Base-by-base conservation (phyloP, 2,888 invertebrate genomes). In the Pyrocoelia pectoralis region DNA sequence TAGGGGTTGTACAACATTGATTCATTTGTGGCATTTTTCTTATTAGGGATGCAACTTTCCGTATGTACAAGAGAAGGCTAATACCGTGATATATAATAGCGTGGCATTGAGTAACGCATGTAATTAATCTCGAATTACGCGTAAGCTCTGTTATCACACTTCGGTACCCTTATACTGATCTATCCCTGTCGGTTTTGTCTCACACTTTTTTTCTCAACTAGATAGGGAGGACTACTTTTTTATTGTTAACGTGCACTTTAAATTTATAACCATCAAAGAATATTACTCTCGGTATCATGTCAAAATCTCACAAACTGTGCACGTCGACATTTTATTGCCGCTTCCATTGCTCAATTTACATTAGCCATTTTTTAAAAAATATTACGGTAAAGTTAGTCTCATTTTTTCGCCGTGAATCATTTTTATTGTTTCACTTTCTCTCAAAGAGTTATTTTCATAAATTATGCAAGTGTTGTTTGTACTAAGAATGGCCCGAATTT, bases 61-160 rank as follows among this genome's bases (percentile, higher is more conserved):
- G 33, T n/a, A 51, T 61, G 55, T 56, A 60, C 56, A 60, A 48
- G 53, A 50, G 56, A 59, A 58, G 66, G 68, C 71, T 72, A 75
- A 76, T 75, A 74, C 76, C 70, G 69, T 77, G 76, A 77, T 77
- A 73, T 75, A 77, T 75, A 74, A 76, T 72, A 72, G 72, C 70
- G 65, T 75, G 77, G 75, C 77, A 76, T 76, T 77, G 77, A 77
- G 74, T 76, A 76, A 77, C 76, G 77, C 69, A 73, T 72, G 73
- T 74, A 77, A 77, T 77, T 77, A 77, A 77, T 77, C 77, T 76
- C 74, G 76, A 74, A 77, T 77, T 77, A 77, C 76, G 75, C 72
- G 70, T 71, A 72, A 74, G 72, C 72, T 68, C 52, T 54, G 61
- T 57, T 65, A 65, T 65, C 65, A 65, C 66, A 66, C 61, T 66